Evolutionary conservation across 2,888 invertebrate genomes (phyloP).

Genomic region (Baronia brevicornis): DNA sequence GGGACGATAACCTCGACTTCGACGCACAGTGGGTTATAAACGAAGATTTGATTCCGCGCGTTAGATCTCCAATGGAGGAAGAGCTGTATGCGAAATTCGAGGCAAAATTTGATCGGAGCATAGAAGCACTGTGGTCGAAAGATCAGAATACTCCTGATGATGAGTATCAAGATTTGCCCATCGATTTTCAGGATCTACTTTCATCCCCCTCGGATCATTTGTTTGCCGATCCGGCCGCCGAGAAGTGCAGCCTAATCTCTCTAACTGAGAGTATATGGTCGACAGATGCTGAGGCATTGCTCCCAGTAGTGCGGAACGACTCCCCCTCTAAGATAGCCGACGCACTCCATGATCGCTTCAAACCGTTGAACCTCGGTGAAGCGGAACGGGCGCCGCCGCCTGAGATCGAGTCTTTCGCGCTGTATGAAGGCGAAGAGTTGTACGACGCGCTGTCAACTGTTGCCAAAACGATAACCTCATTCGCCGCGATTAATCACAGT

Average conservation of each 20-base stretch:
- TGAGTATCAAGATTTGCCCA: conserved; percentile 77
- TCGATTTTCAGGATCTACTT: conserved; percentile 75
- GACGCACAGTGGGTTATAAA: conserved; percentile 49
- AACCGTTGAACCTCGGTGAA: conserved; percentile 41
- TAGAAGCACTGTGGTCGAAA: conserved; percentile 80
- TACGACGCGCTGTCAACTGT: conserved; percentile 55
- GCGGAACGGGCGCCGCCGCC: conserved; percentile 26
- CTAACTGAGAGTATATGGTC: conserved; percentile 55
- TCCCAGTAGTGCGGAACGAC: conserved; percentile 26
- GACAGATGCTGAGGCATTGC: conserved; percentile 30
- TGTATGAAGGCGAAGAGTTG: conserved; percentile 53
- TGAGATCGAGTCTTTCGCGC: conserved; percentile 43
- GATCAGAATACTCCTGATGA: conserved; percentile 68
- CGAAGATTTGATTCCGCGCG: conserved; percentile 44
- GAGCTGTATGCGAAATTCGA: conserved; percentile 76
- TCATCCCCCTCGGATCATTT: conserved; percentile 74
- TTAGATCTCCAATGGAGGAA: conserved; percentile 56
- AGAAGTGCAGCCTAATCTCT: conserved; percentile 47
- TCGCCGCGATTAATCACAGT: conserved; percentile 77
- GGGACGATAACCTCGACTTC: conserved; percentile 51
- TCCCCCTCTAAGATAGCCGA: conserved; percentile 36
- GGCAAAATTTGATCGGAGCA: conserved; percentile 80
- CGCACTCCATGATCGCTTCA: conserved; percentile 40
- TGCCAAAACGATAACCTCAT: conserved; percentile 62
- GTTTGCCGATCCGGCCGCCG: conserved; percentile 55